Evolutionary conservation across 2,113 vertebrate genomes (phyloP).

Genomic region (Vanacampus margaritifer): DNA sequence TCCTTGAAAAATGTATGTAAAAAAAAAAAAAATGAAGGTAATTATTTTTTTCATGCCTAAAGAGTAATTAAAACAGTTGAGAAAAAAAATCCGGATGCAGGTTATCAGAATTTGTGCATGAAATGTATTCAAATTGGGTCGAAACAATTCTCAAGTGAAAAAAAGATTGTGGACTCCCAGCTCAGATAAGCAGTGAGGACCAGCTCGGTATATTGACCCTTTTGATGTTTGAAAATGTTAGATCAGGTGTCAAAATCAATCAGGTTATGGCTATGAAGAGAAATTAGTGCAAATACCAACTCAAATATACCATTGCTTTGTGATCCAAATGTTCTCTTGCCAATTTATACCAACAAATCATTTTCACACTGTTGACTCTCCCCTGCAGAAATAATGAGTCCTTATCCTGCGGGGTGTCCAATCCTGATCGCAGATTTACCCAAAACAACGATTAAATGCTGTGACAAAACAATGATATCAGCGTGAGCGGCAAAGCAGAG

Average conservation of each 20-base stretch:
- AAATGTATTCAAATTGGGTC: too few relatives aligned
- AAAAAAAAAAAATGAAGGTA: too few relatives aligned
- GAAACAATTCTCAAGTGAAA: too few relatives aligned
- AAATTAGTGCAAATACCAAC: background rate
- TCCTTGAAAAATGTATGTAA: too few relatives aligned
- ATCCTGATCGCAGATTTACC: background rate
- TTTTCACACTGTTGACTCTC: background rate
- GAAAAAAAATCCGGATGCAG: too few relatives aligned
- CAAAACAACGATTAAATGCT: background rate
- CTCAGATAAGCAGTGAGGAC: too few relatives aligned
- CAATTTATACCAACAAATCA: background rate
- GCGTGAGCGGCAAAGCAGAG: constrained; percentile 14
- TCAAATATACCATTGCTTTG: background rate
- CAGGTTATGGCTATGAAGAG: background rate
- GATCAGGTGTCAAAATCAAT: background rate
- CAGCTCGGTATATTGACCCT: too few relatives aligned
- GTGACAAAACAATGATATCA: constrained; percentile 14
- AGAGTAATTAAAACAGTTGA: too few relatives aligned
- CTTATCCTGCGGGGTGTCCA: background rate
- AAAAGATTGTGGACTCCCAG: too few relatives aligned
- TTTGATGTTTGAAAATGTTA: too few relatives aligned
- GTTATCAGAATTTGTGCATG: too few relatives aligned
- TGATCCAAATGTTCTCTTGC: background rate
- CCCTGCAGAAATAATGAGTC: background rate
- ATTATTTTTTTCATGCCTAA: too few relatives aligned